Base-by-base conservation (phyloP, 2,888 invertebrate species). In the Syrphus vitripennis region DNA sequence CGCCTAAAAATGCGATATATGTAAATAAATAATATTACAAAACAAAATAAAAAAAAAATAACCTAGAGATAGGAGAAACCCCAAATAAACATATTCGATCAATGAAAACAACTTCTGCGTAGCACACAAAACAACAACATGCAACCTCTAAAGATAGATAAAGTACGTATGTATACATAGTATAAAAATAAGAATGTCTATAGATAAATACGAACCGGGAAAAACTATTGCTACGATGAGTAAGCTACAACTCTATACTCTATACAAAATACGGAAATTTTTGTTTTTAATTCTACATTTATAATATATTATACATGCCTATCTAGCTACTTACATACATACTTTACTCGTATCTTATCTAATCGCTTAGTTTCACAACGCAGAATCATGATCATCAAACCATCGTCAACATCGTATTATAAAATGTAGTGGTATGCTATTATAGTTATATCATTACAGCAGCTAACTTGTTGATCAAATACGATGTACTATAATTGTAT, bases 31-130 rank as follows among this genome's bases (percentile, higher is more conserved):
- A 7, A 55, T 19, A 31, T 6, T n/a, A n/a, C n/a, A n/a, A 55
- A 16, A 26, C 14, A 6, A 14, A 24, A 34, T 12, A 5, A 16
- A 29, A 6, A 31, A 48, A 12, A 14, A 65, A 50, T 19, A 48
- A 50, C 31, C n/a, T 34, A 50, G 55, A 55, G 37, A 55, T 70
- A 55, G n/a, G 12, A 55, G 9, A 55, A 70, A 50, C 19, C 48
- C 21, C 71, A 45, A 55, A 40, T 65, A 82, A 82, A 82, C 71
- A 82, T n/a, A n/a, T n/a, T 59, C 53, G 50, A 81, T 75, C 76
- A 76, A 71, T 76, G 76, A 48, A 76, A 75, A 48, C 72, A 72
- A 50, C 67, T 50, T 50, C 40, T 34, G 34, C 57, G 37, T 21
- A 12, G 19, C 26, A 31, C 26, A 61, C 4, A 67, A 14, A 71